Conservation (phyloP, 1,140 invertebrate species). For the Elymnias hypermnestra region DNA sequence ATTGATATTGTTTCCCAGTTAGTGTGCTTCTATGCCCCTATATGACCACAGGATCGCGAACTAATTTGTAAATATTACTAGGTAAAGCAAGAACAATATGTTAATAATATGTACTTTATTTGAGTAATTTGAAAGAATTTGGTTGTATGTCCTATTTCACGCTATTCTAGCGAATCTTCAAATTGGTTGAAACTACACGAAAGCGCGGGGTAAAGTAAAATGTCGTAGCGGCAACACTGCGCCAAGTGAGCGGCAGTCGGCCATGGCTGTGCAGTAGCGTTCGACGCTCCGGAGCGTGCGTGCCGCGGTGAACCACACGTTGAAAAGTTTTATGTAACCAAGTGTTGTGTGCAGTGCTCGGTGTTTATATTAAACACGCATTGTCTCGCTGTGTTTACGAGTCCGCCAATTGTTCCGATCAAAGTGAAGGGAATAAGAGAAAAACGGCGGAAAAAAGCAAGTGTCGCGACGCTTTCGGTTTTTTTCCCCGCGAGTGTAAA, state of each 20-base stretch:
- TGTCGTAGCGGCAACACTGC: conserved; percentile 27
- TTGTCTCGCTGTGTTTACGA: conserved; percentile 47
- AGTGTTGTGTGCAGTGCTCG: conserved; percentile 29
- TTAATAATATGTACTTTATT: too few species aligned
- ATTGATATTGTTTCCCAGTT: too few species aligned
- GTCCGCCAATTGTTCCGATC: conserved; percentile 25
- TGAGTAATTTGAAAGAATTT: too few species aligned
- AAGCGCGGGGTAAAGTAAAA: neutral
- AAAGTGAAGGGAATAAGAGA: neutral
- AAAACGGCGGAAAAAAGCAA: neutral
- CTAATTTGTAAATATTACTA: too few species aligned
- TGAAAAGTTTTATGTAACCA: conserved; percentile 13
- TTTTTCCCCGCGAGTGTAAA: neutral
- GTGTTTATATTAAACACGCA: conserved; percentile 35
- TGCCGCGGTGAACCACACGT: neutral
- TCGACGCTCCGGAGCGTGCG: conserved; percentile 16
- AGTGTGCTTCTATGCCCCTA: too few species aligned
- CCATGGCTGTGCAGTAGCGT: conserved; percentile 33
- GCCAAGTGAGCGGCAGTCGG: conserved; percentile 50
- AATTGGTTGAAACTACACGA: neutral
- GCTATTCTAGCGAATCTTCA: too few species aligned
- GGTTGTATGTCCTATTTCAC: too few species aligned
- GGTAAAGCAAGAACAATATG: too few species aligned
- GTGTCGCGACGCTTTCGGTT: neutral
- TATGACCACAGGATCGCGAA: too few species aligned